phyloP scores from a whole-genome alignment of 2,113 vertebrate genomes.

The Orycteropus afer region DNA sequence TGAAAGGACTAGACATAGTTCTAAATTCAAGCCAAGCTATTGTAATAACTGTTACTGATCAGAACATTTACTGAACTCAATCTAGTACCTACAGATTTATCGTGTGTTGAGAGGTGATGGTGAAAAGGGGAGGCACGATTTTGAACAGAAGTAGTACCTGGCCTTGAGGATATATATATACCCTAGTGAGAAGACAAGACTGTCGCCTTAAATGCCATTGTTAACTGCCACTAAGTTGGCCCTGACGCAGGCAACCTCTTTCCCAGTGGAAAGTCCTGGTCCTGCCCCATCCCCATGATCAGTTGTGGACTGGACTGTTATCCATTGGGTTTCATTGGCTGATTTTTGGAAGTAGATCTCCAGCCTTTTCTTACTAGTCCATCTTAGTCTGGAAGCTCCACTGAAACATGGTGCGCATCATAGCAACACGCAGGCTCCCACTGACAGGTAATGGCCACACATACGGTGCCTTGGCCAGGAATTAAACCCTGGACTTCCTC shows the following conservation, averaged over 20 bases:
- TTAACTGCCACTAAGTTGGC: background rate
- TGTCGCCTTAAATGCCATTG: background rate
- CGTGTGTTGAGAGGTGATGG: background rate
- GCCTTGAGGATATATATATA: background rate
- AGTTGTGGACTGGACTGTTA: background rate
- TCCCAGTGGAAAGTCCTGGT: no score
- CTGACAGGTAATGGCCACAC: background rate
- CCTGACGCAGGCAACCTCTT: background rate
- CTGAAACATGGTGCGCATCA: background rate
- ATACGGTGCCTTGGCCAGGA: background rate
- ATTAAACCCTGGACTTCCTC: background rate
- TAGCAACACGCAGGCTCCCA: background rate
- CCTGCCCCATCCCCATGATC: background rate
- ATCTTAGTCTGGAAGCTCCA: background rate
- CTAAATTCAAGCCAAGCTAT: background rate
- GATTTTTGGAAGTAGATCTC: background rate
- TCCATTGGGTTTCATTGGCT: background rate
- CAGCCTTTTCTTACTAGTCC: background rate
- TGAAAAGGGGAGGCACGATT: background rate
- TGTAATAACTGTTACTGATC: slow-evolving; percentile 8
- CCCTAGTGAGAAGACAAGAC: background rate
- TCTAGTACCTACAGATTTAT: background rate
- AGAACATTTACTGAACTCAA: slow-evolving; percentile 2
- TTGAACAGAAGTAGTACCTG: background rate
- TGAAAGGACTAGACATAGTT: slow-evolving; percentile 1